Evolutionary conservation across 1,140 invertebrate species (phyloP).

Genomic region (Bombus superbus): DNA sequence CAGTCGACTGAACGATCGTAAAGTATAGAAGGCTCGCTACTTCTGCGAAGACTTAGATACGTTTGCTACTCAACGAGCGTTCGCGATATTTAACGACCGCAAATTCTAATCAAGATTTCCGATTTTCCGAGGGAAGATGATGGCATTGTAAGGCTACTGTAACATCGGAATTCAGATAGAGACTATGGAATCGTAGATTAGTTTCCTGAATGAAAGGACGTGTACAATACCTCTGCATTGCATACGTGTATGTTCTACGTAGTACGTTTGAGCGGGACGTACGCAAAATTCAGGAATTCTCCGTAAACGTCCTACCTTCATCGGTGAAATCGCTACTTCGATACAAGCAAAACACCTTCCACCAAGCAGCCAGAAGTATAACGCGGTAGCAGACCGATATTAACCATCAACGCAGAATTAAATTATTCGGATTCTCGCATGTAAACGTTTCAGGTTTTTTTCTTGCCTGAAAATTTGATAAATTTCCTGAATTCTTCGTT

Average conservation of each 20-base stretch:
- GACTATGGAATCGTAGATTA: neutral
- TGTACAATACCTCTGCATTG: neutral
- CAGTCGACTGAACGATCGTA: too few relatives aligned
- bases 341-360: neutral
- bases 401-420: too few relatives aligned
- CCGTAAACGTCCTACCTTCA: neutral
- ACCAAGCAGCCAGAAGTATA: neutral
- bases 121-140: neutral
- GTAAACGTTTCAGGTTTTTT: neutral
- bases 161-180: neutral
- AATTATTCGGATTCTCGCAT: neutral
- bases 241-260: neutral
- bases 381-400: neutral
- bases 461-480: neutral
- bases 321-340: neutral
- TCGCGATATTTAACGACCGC: neutral
- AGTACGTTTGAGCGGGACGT: neutral
- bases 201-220: conserved; percentile 2
- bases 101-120: neutral
- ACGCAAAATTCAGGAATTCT: conserved; percentile 2
- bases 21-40: neutral
- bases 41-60: neutral
- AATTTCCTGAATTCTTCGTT: too few relatives aligned
- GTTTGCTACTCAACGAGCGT: neutral
- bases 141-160: neutral